These are phyloP conservation scores for Nasonovia ribisnigri DNA, from an alignment of 2,888 invertebrate species.

Conservation along the genomic window DNA sequence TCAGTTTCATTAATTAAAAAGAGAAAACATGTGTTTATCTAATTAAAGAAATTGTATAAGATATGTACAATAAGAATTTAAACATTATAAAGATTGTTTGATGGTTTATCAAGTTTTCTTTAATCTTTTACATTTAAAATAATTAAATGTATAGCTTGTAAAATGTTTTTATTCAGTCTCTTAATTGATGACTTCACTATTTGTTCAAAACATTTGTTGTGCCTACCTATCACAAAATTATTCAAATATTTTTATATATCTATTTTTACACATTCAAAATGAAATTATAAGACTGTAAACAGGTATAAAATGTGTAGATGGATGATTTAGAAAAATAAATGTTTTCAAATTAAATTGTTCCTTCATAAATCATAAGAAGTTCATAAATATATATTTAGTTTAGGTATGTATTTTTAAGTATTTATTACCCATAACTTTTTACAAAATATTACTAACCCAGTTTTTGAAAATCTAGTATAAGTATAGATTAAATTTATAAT, in stretches of 20 bases:
- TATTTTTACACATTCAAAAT: constrained; percentile 24
- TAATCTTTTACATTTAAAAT: background rate
- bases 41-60: constrained; percentile 40
- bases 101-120: constrained; percentile 19
- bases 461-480: background rate
- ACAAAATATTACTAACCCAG: background rate
- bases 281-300: background rate
- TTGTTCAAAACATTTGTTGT: background rate
- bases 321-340: constrained; percentile 4
- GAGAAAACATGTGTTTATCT: constrained; percentile 54
- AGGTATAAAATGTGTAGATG: background rate
- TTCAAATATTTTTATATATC: constrained; percentile 22
- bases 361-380: too few relatives aligned
- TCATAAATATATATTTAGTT: background rate
- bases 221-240: background rate
- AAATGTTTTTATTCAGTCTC: constrained; percentile 10
- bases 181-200: background rate
- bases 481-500: background rate
- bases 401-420: background rate
- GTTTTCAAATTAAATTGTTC: background rate
- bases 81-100: constrained; percentile 14
- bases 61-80: background rate
- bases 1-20: constrained; percentile 41
- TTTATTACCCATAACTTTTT: background rate
- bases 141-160: background rate